These are phyloP conservation scores for Triplophysa yarkandensis DNA, from an alignment of 2,797 vertebrate genomes.

Conservation along the genomic window DNA sequence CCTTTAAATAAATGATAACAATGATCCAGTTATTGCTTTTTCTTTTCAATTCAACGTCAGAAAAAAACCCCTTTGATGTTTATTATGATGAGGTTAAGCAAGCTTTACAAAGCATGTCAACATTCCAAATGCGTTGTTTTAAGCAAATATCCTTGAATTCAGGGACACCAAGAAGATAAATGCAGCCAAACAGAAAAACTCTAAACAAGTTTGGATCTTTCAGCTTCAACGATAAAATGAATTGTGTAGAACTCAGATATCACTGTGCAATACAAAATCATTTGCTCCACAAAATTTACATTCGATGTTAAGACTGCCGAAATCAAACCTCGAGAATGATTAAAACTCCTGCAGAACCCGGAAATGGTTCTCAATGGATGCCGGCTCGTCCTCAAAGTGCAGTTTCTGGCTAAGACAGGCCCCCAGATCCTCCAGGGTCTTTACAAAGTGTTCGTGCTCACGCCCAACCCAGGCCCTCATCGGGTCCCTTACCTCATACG, in stretches of 20 bases:
- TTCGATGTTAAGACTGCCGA: conserved; percentile 29
- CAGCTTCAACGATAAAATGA: background rate
- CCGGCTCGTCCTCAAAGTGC: conserved; percentile 87
- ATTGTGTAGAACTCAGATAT: background rate
- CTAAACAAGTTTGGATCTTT: conserved; percentile 27
- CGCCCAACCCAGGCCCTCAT: conserved; percentile 97
- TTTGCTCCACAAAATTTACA: background rate
- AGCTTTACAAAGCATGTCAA: background rate
- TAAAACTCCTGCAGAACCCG: conserved; percentile 86
- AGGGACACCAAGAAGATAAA: background rate
- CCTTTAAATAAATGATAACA: background rate
- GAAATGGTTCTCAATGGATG: conserved; percentile 95
- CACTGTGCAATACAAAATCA: conserved; percentile 22
- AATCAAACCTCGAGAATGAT: conserved; percentile 40
- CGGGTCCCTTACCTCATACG: conserved; percentile 92
- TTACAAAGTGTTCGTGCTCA: conserved; percentile 87
- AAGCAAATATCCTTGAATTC: background rate
- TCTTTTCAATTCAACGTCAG: background rate
- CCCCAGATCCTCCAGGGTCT: conserved; percentile 84
- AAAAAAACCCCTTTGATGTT: conserved; percentile 25
- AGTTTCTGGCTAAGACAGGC: conserved; percentile 80
- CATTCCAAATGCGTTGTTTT: conserved; percentile 15
- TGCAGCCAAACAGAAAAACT: conserved; percentile 13
- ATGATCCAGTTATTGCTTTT: background rate
- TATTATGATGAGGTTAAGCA: background rate